Percentiles rank a stretch among this genome's conserved stretches.
Conservation (phyloP, 1,140 invertebrate genomes). For the Temnothorax longispinosus region DNA sequence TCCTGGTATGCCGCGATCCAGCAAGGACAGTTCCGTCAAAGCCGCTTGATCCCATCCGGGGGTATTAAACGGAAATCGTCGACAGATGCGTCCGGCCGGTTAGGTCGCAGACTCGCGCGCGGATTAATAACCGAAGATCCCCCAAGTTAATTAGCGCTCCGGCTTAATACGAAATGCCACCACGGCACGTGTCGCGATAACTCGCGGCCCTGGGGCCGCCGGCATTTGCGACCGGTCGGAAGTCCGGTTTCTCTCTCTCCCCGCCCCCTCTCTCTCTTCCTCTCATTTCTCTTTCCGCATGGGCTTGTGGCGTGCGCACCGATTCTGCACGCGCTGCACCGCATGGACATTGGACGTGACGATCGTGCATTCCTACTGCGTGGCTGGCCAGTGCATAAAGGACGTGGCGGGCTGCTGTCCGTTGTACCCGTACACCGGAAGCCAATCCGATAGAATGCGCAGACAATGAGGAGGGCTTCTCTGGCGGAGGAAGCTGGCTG, state of each 20-base stretch:
- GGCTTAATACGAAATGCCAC: constrained; percentile 56
- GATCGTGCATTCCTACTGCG: constrained; percentile 50
- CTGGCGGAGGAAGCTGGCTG: constrained; percentile 46
- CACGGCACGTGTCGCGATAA: constrained; percentile 60
- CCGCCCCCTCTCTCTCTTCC: too few species aligned
- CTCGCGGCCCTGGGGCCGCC: not conserved
- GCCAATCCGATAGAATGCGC: constrained; percentile 55
- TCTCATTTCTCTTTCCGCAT: not conserved
- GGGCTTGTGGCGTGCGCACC: not conserved
- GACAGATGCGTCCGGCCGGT: constrained; percentile 55
- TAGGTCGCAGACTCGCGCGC: constrained; percentile 15
- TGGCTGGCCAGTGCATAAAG: constrained; percentile 47
- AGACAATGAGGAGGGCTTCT: constrained; percentile 52
- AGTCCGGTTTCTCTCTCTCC: not conserved
- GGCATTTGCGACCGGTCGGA: constrained; percentile 37
- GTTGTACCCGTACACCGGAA: constrained; percentile 52
- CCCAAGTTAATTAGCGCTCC: constrained; percentile 57
- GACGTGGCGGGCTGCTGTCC: constrained; percentile 12
- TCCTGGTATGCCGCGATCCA: constrained; percentile 8
- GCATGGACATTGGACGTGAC: constrained; percentile 54
- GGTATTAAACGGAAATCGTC: constrained; percentile 59
- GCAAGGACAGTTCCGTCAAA: constrained; percentile 33
- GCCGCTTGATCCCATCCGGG: constrained; percentile 32
- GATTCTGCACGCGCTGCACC: constrained; percentile 33
- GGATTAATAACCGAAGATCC: constrained; percentile 62